A percentile compares a stretch with the other conserved stretches of the same genome.
Evolutionary conservation across 37 sponge, comb jelly and placozoan species (phyloP).

Genomic region (Oscarella lobularis): DNA sequence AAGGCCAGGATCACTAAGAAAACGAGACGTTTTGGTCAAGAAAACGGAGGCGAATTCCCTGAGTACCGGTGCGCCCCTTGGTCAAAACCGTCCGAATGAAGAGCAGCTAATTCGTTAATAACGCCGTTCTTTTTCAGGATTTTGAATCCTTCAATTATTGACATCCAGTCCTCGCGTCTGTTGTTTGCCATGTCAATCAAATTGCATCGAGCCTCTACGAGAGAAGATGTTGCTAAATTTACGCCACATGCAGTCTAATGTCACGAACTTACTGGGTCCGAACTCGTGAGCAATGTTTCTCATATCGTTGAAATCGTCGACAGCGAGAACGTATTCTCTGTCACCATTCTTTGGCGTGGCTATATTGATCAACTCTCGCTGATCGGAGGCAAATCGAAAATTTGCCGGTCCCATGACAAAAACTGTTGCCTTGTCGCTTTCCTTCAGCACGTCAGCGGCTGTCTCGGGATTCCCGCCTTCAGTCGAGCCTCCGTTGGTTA

Average conservation of each 20-base stretch:
- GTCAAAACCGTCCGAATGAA: neutral
- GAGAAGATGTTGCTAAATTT: neutral
- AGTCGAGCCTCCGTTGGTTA: slow-evolving; percentile 9
- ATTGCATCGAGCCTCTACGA: neutral
- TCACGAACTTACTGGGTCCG: neutral
- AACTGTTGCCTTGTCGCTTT: neutral
- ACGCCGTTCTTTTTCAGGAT: neutral
- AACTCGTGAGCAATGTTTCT: neutral
- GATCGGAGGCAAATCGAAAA: neutral
- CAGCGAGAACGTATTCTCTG: neutral
- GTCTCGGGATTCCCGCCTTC: neutral
- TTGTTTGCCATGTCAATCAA: neutral
- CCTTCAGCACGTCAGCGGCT: neutral
- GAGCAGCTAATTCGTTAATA: neutral
- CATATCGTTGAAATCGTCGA: neutral
- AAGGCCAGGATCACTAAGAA: neutral
- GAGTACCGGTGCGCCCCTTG: neutral
- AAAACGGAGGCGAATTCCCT: no score
- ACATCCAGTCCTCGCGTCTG: neutral
- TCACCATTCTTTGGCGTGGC: neutral
- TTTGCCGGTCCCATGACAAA: neutral
- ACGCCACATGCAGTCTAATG: no score
- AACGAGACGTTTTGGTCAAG: no score
- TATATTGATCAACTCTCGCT: neutral
- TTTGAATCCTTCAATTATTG: neutral